Conservation (phyloP, 2,888 invertebrate genomes). For the Ochlodes sylvanus region DNA sequence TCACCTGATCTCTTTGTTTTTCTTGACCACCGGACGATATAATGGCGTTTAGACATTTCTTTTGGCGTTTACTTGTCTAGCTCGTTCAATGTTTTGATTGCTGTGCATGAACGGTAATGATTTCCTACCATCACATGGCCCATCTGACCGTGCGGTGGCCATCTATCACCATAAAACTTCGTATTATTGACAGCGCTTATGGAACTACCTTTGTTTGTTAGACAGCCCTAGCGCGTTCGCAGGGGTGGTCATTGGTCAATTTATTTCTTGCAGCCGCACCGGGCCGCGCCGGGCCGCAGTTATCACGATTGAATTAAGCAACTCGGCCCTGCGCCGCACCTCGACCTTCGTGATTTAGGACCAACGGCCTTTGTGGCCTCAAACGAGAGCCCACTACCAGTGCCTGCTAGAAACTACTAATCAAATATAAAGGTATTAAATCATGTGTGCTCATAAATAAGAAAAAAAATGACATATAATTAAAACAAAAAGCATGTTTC, state of each 20-base stretch:
- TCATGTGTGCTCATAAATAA: neutral
- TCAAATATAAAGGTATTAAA: neutral
- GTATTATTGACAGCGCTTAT: no score
- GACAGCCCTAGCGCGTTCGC: conserved; percentile 58
- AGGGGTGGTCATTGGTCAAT: conserved; percentile 80
- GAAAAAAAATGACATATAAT: no score
- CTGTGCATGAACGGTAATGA: no score
- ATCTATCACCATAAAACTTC: no score
- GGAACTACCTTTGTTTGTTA: neutral
- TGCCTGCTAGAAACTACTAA: conserved; percentile 5
- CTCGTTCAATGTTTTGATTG: no score
- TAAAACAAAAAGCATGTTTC: no score
- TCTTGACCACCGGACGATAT: no score
- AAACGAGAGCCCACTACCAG: conserved; percentile 36
- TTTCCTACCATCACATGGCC: no score
- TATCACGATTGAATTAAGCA: conserved; percentile 84
- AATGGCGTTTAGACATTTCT: no score
- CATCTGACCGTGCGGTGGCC: no score
- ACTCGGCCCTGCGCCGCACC: conserved; percentile 58
- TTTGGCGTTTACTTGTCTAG: no score
- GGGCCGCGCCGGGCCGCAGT: conserved; percentile 75
- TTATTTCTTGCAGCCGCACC: conserved; percentile 72
- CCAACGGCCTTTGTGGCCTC: conserved; percentile 51
- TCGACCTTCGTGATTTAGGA: conserved; percentile 67
- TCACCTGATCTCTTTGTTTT: no score